These are phyloP conservation scores for Strigamia maritima DNA, from an alignment of 2,888 invertebrate species.

Conservation along the genomic window DNA sequence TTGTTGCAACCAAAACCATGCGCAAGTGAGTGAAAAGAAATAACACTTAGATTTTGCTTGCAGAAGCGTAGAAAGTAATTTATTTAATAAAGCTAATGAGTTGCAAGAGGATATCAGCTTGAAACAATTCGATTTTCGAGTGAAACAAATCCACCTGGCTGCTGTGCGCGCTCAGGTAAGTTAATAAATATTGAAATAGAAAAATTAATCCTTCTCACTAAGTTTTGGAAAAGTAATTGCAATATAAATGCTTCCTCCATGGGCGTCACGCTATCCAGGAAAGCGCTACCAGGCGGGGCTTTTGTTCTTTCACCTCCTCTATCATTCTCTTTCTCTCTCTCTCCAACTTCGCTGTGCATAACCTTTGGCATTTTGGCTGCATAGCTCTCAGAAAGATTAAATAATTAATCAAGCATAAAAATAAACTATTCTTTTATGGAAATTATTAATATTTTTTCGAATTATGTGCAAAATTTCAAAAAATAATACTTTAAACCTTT, in stretches of 20 bases:
- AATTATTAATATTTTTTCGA: not conserved
- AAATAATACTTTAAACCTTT: no score
- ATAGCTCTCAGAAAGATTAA: not conserved
- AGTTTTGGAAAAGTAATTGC: not conserved
- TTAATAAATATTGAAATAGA: not conserved
- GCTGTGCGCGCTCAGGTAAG: constrained; percentile 87
- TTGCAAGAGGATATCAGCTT: constrained; percentile 91
- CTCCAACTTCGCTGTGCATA: not conserved
- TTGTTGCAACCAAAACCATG: not conserved
- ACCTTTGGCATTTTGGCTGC: not conserved
- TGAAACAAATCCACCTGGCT: constrained; percentile 84
- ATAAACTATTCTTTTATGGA: not conserved
- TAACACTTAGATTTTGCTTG: constrained; percentile 39
- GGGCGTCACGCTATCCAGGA: not conserved
- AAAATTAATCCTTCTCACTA: not conserved
- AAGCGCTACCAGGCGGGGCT: constrained; percentile 2
- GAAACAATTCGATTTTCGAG: constrained; percentile 88
- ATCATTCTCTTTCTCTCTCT: not conserved
- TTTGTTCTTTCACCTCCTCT: not conserved
- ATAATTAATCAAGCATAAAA: not conserved
- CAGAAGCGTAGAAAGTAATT: constrained; percentile 70
- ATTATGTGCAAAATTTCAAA: no score
- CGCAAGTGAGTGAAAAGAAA: not conserved
- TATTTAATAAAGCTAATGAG: constrained; percentile 91
- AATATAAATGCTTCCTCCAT: not conserved